Evolutionary conservation across 2,797 vertebrate species (phyloP), one percentile per base, ranked within the genome.

Genomic region (Pagetopsis macropterus): DNA sequence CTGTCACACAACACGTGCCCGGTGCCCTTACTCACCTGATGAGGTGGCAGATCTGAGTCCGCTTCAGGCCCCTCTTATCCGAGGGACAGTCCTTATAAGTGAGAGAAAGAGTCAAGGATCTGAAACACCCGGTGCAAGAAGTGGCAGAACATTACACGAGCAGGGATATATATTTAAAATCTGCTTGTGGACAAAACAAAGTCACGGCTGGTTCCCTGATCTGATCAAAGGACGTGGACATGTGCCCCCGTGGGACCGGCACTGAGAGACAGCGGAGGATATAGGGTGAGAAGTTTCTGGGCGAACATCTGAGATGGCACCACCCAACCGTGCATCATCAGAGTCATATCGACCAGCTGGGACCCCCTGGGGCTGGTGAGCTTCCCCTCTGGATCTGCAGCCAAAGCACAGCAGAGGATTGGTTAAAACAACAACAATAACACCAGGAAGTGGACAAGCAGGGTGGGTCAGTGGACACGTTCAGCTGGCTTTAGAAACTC

Each of bases 281-380:
- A 98, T 98, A 95, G 91, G 70, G 90, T 83, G 77, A 96, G 94
- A 72, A 98, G 94, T 58, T 94, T 96, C 81, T 93, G 92, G 57
- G 95, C 94, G 8, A 98, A 94, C 17, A 90, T 90, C 17, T 95
- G 90, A 1, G 97, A 98, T 1, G 97, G 94, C 31, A 97, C 93
- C 3, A 98, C 95, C 97, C 97, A 98, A 72, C 93, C 95, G 86
- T 98, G 97, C 95, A 97, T 97, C 88, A 96, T 95, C 72, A 98
- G 90, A 17, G 94, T 95, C 96, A 98, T 96, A 73, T 96, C 94
- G 79, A 98, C 95, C 69, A 95, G 74, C 87, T 96, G 94, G 33
- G 94, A 93, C 19, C 94, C 94, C 37, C 89, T 87, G 76, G 84
- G 82, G 40, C 88, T 93, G 84, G 84, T 86, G 2, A 96, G 86